Evolutionary conservation across 2,113 vertebrate genomes (phyloP).

Genomic region (Coracopsis vasa): DNA sequence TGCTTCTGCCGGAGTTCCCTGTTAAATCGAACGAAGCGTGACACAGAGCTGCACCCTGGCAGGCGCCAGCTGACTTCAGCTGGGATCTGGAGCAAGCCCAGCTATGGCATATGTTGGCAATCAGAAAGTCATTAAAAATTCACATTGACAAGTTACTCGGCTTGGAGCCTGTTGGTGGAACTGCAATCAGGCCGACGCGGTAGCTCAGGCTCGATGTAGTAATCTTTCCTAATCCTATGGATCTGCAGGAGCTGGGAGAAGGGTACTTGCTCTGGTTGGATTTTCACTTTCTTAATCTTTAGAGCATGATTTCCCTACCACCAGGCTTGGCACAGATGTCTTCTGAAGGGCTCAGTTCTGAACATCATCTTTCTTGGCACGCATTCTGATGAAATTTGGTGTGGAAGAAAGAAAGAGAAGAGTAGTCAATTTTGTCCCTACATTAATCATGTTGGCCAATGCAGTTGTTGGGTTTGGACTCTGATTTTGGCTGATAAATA

Average conservation of each 20-base stretch:
- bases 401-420: accelerated
- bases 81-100: constrained; percentile 48
- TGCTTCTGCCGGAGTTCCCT: not conserved
- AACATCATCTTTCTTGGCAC: not conserved
- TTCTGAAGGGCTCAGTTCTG: not conserved
- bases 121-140: constrained; percentile 63
- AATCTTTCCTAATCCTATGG: constrained; percentile 20
- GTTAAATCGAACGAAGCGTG: not conserved
- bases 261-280: not conserved
- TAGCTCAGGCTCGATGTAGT: not conserved
- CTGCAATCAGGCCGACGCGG: not conserved
- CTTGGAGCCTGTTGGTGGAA: constrained; percentile 19
- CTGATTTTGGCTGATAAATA: not conserved
- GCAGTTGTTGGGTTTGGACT: not conserved
- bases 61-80: constrained; percentile 3
- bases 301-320: not conserved
- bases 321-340: not conserved
- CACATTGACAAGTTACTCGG: constrained; percentile 10
- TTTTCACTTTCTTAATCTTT: constrained; percentile 28
- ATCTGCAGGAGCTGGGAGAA: not conserved
- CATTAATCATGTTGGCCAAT: accelerated
- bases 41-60: constrained; percentile 8
- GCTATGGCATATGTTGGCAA: constrained; percentile 22
- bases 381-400: not conserved
- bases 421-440: not conserved